phyloP scores from a whole-genome alignment of 1,140 invertebrate genomes.

The Gerris buenoi region DNA sequence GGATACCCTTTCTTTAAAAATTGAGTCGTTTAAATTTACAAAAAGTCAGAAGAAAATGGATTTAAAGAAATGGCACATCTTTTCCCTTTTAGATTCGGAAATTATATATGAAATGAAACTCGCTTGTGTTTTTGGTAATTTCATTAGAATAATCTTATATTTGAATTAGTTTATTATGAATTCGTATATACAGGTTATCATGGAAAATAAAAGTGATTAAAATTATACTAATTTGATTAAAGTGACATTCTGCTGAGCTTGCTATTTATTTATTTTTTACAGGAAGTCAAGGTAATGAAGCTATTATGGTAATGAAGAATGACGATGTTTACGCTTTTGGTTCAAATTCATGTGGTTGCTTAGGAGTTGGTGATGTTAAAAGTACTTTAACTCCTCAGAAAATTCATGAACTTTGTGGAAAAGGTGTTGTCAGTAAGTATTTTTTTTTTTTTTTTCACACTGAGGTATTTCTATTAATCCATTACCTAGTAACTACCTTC shows the following conservation, averaged over 20 bases:
- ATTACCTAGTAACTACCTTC: too few species aligned
- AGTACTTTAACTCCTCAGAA: constrained; percentile 41
- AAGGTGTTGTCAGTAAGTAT: constrained; percentile 34
- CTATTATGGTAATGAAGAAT: constrained; percentile 42
- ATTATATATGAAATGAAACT: constrained; percentile 38
- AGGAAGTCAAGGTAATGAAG: constrained; percentile 42
- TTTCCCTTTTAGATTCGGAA: constrained; percentile 39
- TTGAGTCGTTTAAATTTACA: too few species aligned
- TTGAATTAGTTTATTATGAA: not conserved
- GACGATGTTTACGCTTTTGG: constrained; percentile 47
- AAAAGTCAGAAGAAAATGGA: constrained; percentile 25
- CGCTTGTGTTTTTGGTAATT: constrained; percentile 42
- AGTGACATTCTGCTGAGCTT: too few species aligned
- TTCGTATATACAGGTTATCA: not conserved
- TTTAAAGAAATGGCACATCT: constrained; percentile 45
- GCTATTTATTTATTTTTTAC: not conserved
- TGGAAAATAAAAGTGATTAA: too few species aligned
- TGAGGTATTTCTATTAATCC: too few species aligned
- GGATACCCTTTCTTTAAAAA: too few species aligned
- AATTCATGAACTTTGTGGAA: constrained; percentile 41
- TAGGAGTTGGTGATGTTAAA: constrained; percentile 40
- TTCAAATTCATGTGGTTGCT: constrained; percentile 41
- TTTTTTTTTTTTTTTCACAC: not conserved
- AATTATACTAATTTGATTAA: too few species aligned
- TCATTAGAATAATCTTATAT: constrained; percentile 7